Base-by-base conservation (phyloP, 2,113 vertebrate genomes). In the Muntiacus reevesi region DNA sequence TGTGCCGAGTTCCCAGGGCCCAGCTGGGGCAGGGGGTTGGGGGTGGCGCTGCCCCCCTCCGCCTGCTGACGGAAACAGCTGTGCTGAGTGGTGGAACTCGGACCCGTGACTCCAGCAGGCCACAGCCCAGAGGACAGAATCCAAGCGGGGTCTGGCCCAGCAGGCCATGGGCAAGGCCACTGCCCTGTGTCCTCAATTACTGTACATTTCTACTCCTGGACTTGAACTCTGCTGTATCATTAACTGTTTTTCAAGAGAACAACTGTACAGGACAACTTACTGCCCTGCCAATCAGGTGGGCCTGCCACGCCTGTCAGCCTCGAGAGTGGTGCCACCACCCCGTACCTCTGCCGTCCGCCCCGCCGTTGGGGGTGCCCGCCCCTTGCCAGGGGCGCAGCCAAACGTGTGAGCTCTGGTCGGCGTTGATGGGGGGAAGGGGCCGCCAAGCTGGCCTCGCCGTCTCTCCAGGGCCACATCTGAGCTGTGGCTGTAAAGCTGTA, bases 401-500 rank as follows among this genome's bases (percentile, higher is more conserved):
- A 40, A 33, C 0, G 0, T 0, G 27, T 4, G 36, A 43, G 33
- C 82, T 74, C 6, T n/a, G 0, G 59, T 6, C 6, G 0, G 59
- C 5, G 25, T 28, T 7, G 74, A 14, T 19, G 11, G 64, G 27
- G 67, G 9, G 25, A 59, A 62, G 55, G 57, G 67, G 62, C 84
- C 3, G 0, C 79, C 30, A 47, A 78, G 86, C 88, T 28, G 40
- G 52, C 88, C 60, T n/a, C 4, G 0, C 81, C 27, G 0, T 81
- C 89, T 33, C 57, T 28, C 47, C 50, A 15, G 57, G 74, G 91
- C 94, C 52, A 1, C 0, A 2, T 6, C 78, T 40, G 95, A 85
- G 50, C 92, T 10, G 40, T 28, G 96, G 92, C 33, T 94, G 92
- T 91, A 54, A 88, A 79, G 60, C 28, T 74, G 76, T 93, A 89